Conservation (phyloP, 2,113 vertebrate genomes). For the Charina bottae region DNA sequence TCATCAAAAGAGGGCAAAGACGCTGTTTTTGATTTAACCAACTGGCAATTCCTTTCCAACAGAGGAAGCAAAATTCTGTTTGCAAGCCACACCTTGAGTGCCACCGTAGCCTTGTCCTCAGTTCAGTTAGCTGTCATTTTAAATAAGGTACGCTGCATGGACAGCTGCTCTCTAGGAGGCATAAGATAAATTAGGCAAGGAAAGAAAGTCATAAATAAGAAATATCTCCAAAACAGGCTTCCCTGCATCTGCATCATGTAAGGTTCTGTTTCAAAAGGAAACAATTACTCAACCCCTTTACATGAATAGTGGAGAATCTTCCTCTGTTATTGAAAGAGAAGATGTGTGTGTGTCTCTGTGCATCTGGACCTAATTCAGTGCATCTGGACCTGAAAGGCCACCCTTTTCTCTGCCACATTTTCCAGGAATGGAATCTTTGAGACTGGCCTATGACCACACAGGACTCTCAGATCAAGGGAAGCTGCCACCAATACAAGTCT, state of each 20-base stretch:
- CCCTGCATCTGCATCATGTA: slow-evolving; percentile 8
- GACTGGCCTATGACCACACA: too few species aligned
- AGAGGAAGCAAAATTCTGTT: slow-evolving; percentile 61
- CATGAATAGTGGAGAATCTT: not conserved
- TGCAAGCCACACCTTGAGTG: slow-evolving; percentile 53
- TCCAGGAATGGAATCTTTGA: too few species aligned
- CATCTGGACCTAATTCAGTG: too few species aligned
- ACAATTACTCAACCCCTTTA: slow-evolving; percentile 36
- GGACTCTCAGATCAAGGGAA: too few species aligned
- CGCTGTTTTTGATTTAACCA: slow-evolving; percentile 51
- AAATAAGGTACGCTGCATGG: slow-evolving; percentile 39
- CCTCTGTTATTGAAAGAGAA: not conserved
- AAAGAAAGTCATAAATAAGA: slow-evolving; percentile 33
- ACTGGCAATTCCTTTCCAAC: slow-evolving; percentile 50
- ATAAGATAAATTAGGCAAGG: slow-evolving; percentile 2
- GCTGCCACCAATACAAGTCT: too few species aligned
- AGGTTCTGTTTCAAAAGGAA: slow-evolving; percentile 36
- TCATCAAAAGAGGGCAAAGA: slow-evolving; percentile 59
- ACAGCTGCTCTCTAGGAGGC: slow-evolving; percentile 20
- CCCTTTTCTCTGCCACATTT: too few species aligned
- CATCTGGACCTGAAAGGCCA: too few species aligned
- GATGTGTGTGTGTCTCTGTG: not conserved
- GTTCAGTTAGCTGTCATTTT: slow-evolving; percentile 65
- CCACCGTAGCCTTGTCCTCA: slow-evolving; percentile 63
- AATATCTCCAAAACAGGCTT: not conserved